A percentile compares a stretch with the other conserved stretches of the same genome.
These are phyloP conservation scores for Nothocercus julius DNA, from an alignment of 2,113 vertebrate genomes.

Conservation along the genomic window DNA sequence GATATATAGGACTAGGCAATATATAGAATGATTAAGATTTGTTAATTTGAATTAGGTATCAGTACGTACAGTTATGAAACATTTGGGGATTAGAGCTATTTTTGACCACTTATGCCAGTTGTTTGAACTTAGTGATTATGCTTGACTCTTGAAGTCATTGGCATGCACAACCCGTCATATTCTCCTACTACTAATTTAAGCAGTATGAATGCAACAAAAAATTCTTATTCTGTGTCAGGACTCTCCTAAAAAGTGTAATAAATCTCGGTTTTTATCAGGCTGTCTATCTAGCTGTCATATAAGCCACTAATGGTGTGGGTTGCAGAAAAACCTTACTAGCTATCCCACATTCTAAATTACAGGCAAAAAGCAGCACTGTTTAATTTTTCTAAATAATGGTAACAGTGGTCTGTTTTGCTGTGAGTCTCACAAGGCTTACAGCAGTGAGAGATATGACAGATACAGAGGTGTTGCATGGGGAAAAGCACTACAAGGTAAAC, in stretches of 20 bases:
- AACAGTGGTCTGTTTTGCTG: not conserved
- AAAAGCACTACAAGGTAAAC: not conserved
- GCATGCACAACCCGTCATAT: not conserved
- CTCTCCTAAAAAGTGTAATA: not conserved
- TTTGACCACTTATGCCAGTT: not conserved
- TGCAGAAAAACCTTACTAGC: not conserved
- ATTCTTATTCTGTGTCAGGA: not conserved
- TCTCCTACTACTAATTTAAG: not conserved
- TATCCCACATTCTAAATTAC: not conserved
- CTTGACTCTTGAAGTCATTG: not conserved
- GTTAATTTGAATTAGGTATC: not conserved
- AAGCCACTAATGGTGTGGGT: not conserved
- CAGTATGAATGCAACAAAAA: not conserved
- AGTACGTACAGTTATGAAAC: not conserved
- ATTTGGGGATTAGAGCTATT: not conserved
- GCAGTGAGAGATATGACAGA: not conserved
- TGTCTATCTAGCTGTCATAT: not conserved
- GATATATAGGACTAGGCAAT: not conserved
- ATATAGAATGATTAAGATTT: not conserved
- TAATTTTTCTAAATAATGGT: not conserved
- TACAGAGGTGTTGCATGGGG: not conserved
- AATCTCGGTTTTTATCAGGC: not conserved
- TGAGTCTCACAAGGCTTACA: not conserved
- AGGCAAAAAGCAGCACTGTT: not conserved
- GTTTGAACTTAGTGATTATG: not conserved